phyloP scores from a whole-genome alignment of 2,888 invertebrate genomes.

The Salpingus planirostris region DNA sequence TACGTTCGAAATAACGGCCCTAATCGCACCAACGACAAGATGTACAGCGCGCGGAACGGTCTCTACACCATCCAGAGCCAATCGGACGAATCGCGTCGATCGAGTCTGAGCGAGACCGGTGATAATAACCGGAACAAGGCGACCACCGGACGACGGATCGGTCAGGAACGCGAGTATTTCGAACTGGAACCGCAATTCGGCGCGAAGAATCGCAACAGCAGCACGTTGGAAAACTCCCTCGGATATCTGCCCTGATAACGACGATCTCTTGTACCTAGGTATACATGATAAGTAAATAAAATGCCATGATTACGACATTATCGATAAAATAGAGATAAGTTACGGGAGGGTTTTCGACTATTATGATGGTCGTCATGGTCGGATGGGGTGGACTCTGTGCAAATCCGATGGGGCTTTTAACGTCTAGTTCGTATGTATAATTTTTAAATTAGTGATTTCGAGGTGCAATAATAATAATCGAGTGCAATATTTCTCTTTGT shows the following conservation, averaged over 20 bases:
- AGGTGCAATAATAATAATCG: too few species aligned
- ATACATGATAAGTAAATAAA: too few species aligned
- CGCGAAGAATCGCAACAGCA: conserved; percentile 32
- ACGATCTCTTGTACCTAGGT: too few species aligned
- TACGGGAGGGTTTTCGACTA: too few species aligned
- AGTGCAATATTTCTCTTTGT: too few species aligned
- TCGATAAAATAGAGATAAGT: too few species aligned
- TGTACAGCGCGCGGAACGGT: conserved; percentile 41
- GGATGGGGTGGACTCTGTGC: too few species aligned
- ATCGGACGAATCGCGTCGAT: conserved; percentile 38
- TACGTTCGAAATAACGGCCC: conserved; percentile 29
- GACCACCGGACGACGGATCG: not conserved
- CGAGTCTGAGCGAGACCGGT: conserved; percentile 23
- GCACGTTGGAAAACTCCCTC: conserved; percentile 53
- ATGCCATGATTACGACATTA: too few species aligned
- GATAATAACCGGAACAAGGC: conserved; percentile 6
- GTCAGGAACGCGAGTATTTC: conserved; percentile 18
- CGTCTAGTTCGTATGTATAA: too few species aligned
- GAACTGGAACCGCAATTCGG: conserved; percentile 13
- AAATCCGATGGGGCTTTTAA: too few species aligned
- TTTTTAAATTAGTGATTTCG: too few species aligned
- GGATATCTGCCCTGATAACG: conserved; percentile 56
- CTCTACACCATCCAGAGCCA: conserved; percentile 42
- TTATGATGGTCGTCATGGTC: too few species aligned
- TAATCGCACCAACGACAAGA: conserved; percentile 17